These are phyloP conservation scores for Agelas oroides DNA, from an alignment of 37 sponge, comb jelly and placozoan genomes.

Conservation along the genomic window DNA sequence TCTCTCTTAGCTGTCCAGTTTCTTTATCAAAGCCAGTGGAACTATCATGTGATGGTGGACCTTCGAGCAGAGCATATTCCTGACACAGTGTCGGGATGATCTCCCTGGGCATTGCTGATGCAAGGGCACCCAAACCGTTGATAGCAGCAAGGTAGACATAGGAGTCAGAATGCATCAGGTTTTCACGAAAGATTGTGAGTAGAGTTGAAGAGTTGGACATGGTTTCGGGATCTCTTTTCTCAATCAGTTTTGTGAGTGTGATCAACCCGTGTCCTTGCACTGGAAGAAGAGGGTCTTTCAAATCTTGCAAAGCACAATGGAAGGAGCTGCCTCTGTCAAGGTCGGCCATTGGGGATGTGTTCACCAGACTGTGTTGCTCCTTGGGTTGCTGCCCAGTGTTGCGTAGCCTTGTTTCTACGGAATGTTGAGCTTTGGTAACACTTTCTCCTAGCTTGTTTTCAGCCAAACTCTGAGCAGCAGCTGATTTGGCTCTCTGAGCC, in stretches of 20 bases:
- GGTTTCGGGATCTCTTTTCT: slow-evolving; percentile 55
- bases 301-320: slow-evolving; percentile 43
- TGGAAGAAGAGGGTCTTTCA: slow-evolving; percentile 72
- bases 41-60: slow-evolving; percentile 1
- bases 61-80: slow-evolving; percentile 43
- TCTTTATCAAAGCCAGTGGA: not conserved
- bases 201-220: slow-evolving; percentile 25
- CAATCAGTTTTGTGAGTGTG: slow-evolving; percentile 66
- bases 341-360: too few relatives aligned
- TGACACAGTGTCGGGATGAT: slow-evolving; percentile 54
- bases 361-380: too few relatives aligned
- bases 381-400: too few relatives aligned
- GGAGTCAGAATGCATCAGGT: slow-evolving; percentile 74
- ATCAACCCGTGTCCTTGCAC: slow-evolving; percentile 72
- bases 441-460: not conserved
- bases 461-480: not conserved
- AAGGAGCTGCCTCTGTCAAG: not conserved
- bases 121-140: slow-evolving; percentile 79
- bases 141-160: slow-evolving; percentile 93
- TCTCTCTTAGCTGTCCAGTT: slow-evolving; percentile 10
- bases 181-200: slow-evolving; percentile 52
- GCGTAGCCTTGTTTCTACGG: not conserved
- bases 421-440: not conserved
- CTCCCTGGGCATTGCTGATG: slow-evolving; percentile 2
- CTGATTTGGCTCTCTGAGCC: not conserved